A percentile compares a stretch with the other conserved stretches of the same genome.
These are phyloP conservation scores for Apis laboriosa DNA, from an alignment of 1,140 invertebrate species.

Conservation along the genomic window DNA sequence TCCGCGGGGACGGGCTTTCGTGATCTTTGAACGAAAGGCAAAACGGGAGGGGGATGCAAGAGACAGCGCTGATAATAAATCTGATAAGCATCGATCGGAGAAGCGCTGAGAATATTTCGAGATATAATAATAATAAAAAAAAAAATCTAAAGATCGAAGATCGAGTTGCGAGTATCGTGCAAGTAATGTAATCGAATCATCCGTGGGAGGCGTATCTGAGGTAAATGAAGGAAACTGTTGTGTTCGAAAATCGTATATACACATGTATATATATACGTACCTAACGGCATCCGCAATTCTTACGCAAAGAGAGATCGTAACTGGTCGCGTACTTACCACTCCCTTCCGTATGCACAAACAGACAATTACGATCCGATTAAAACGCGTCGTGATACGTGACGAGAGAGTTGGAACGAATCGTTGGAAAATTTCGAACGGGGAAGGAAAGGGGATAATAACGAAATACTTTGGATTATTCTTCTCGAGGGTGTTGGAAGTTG, in stretches of 20 bases:
- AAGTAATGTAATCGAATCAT: no score
- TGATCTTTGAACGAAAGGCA: no score
- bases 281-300: background rate
- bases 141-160: no score
- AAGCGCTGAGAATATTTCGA: background rate
- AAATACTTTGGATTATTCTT: no score
- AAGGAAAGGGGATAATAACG: no score
- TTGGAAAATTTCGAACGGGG: background rate
- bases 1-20: background rate
- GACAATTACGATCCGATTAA: conserved; percentile 45
- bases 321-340: conserved; percentile 68
- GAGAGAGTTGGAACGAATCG: background rate
- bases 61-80: no score
- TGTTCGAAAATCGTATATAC: background rate
- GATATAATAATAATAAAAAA: background rate
- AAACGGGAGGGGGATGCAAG: no score
- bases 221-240: no score
- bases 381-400: background rate
- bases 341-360: conserved; percentile 68
- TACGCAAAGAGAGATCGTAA: background rate
- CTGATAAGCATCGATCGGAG: background rate
- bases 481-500: no score
- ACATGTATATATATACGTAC: background rate
- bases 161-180: no score
- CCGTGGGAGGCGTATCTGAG: background rate